Percentiles rank a stretch among this genome's conserved stretches.
Conservation (phyloP, 2,113 vertebrate species). For the Myotis lucifugus region DNA sequence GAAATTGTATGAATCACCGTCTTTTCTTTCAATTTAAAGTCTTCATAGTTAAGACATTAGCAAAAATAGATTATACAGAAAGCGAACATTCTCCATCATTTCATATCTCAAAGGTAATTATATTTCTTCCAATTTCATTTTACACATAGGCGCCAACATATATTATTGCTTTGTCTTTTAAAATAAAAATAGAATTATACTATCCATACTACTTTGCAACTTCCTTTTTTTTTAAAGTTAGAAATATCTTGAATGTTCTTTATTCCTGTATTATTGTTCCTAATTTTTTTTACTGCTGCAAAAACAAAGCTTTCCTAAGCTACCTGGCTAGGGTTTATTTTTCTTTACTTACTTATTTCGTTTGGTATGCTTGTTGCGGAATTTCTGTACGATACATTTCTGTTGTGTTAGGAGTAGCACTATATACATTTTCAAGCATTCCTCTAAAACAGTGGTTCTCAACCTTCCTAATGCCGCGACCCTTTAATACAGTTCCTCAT, state of each 20-base stretch:
- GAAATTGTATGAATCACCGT: background rate
- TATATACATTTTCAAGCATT: background rate
- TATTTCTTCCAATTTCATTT: constrained; percentile 25
- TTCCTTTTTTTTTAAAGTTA: background rate
- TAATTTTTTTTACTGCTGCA: constrained; percentile 15
- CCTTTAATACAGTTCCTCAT: too few relatives aligned
- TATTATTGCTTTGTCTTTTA: background rate
- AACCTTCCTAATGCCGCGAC: too few relatives aligned
- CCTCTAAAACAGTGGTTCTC: background rate
- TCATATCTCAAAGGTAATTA: background rate
- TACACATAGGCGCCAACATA: background rate
- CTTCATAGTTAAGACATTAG: background rate
- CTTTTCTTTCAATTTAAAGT: constrained; percentile 5
- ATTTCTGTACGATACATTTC: background rate
- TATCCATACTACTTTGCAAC: background rate
- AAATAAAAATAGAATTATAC: background rate
- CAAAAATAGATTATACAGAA: background rate
- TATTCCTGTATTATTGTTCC: background rate
- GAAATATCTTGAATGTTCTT: background rate
- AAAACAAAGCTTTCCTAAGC: constrained; percentile 3
- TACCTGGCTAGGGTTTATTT: background rate
- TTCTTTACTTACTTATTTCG: background rate
- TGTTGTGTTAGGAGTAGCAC: background rate
- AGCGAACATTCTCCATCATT: background rate
- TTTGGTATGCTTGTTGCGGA: background rate